A percentile compares a stretch with the other conserved stretches of the same genome.
Evolutionary conservation across 2,797 vertebrate species (phyloP).

Genomic region (Chiloscyllium punctatum): DNA sequence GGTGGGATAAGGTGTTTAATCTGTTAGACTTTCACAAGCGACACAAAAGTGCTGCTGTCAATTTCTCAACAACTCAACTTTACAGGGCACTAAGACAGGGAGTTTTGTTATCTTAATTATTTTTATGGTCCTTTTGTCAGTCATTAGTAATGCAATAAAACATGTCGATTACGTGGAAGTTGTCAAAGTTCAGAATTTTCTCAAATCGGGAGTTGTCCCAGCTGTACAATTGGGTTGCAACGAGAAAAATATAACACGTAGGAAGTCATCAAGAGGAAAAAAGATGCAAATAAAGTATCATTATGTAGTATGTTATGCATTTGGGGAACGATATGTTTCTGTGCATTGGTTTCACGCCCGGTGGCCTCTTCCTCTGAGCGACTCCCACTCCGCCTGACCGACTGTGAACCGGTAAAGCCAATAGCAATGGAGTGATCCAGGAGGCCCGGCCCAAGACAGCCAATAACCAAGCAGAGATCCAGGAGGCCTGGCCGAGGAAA

Average conservation of each 20-base stretch:
- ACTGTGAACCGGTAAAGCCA: not conserved
- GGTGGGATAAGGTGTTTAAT: not conserved
- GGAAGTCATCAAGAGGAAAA: not conserved
- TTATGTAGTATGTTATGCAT: not conserved
- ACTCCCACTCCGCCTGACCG: no score
- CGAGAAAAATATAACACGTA: no score
- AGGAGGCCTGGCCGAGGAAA: not conserved
- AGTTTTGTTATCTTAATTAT: not conserved
- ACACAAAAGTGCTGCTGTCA: no score
- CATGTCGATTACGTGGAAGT: not conserved
- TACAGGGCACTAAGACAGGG: not conserved
- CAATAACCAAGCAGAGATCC: not conserved
- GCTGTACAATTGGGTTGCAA: not conserved
- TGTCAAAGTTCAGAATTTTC: not conserved
- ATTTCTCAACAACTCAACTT: not conserved
- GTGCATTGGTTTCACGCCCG: not conserved
- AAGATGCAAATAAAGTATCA: no score
- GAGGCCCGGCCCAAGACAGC: not conserved
- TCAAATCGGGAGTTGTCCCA: not conserved
- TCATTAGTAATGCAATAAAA: not conserved
- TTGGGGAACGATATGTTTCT: not conserved
- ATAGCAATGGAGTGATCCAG: not conserved
- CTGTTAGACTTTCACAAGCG: not conserved
- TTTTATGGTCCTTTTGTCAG: not conserved
- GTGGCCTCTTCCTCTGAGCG: no score